Base-by-base conservation (phyloP, 2,797 vertebrate species). In the Petrocephalus sullivani region DNA sequence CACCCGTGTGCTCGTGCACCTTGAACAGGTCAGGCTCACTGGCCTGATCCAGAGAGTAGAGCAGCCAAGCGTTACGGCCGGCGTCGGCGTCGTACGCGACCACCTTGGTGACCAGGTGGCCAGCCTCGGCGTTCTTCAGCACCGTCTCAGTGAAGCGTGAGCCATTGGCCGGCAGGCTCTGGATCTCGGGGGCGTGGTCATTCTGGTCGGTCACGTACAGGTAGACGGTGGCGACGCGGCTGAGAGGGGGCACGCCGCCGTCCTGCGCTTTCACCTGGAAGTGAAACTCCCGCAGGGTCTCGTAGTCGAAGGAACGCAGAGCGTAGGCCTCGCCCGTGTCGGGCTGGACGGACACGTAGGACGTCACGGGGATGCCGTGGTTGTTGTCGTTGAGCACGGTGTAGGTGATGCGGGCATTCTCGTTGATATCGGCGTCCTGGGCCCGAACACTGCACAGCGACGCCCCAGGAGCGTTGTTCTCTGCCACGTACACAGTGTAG, bases 71-170 rank as follows among this genome's bases (percentile, higher is more conserved):
- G 2, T 99, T 99, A 84, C 97, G 97, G 89, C 98, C 98, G 0
- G 98, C 97, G 75, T 99, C 98, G 16, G 96, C 97, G 78, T 99
- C 98, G 28, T 98, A 97, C 21, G 98, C 98, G 93, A 97, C 97
- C 90, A 99, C 97, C 95, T 99, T 99, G 92, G 97, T 97, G 93
- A 99, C 97, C 95, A 99, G 94, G 93, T 96, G 96, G 89, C 97
- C 98, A 41, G 96, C 96, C 91, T 96, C 95, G 0, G 97, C 97
- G 0, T 96, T 97, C 92, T 97, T 97, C 88, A 96, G 96, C 87
- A 99, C 96, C 41, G 97, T 98, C 92, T 99, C 97, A 84, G 97
- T 95, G 64, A 96, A 96, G 90, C 95, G 95, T 0, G 97, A 98
- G 49, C 94, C 95, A 60, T 98, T 99, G 89, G 96, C 95, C 88